phyloP scores from a whole-genome alignment of 2,113 vertebrate genomes.

The Silurus meridionalis region DNA sequence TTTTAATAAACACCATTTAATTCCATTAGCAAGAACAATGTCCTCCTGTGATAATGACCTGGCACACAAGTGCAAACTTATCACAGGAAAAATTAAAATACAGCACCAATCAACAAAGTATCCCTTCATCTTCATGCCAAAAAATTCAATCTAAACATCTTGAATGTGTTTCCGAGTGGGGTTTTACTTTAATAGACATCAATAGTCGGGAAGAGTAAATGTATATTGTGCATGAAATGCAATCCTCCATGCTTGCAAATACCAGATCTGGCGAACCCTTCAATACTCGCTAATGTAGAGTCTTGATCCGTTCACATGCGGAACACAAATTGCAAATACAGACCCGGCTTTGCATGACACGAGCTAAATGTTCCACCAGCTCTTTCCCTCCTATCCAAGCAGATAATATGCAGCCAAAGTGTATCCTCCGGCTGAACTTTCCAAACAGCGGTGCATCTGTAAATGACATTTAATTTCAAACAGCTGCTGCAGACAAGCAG shows the following conservation, averaged over 20 bases:
- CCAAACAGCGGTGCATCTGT: background rate
- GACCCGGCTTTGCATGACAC: conserved; percentile 2
- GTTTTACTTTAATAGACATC: background rate
- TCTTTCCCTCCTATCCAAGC: background rate
- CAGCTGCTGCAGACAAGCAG: background rate
- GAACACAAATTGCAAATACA: background rate
- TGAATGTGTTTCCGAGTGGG: background rate
- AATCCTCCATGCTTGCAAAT: background rate
- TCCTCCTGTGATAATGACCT: background rate
- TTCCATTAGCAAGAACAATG: background rate
- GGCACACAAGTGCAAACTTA: no score
- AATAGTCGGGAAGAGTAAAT: conserved; percentile 9
- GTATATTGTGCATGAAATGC: background rate
- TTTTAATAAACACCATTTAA: background rate
- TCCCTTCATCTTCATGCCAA: no score
- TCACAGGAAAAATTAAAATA: background rate
- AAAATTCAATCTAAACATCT: background rate
- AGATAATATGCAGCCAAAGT: background rate
- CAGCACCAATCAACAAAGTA: background rate
- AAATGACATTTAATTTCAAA: conserved; percentile 11
- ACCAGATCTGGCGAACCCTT: background rate
- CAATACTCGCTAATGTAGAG: background rate
- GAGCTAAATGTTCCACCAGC: conserved; percentile 6
- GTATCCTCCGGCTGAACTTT: background rate
- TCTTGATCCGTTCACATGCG: background rate